phyloP scores from a whole-genome alignment of 1,140 invertebrate species.

The Zophobas atratus region DNA sequence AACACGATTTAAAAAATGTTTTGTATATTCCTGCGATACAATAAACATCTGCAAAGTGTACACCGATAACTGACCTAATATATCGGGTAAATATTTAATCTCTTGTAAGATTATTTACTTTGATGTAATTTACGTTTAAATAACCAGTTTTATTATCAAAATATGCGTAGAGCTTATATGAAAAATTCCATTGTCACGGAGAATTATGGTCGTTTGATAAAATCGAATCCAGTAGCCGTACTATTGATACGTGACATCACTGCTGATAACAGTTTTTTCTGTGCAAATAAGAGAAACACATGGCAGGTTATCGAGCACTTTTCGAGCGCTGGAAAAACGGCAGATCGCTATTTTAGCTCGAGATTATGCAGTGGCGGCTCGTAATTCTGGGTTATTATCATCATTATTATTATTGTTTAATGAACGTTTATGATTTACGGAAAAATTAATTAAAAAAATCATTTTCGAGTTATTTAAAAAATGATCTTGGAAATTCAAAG shows the following conservation, averaged over 20 bases:
- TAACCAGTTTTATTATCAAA: slow-evolving; percentile 43
- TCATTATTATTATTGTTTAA: too few relatives aligned
- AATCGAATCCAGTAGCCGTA: slow-evolving; percentile 28
- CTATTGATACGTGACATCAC: slow-evolving; percentile 18
- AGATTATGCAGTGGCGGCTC: too few relatives aligned
- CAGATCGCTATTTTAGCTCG: too few relatives aligned
- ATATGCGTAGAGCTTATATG: slow-evolving; percentile 34
- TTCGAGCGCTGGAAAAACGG: background rate
- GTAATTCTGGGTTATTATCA: too few relatives aligned
- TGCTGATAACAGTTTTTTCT: slow-evolving; percentile 12
- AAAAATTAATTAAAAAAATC: too few relatives aligned
- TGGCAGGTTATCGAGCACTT: slow-evolving; percentile 17
- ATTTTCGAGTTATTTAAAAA: too few relatives aligned
- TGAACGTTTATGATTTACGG: too few relatives aligned
- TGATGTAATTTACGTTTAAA: slow-evolving; percentile 42
- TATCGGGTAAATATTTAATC: slow-evolving; percentile 43
- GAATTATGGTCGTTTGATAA: slow-evolving; percentile 32
- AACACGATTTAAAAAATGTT: slow-evolving; percentile 38
- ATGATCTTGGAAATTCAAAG: too few relatives aligned
- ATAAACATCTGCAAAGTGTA: slow-evolving; percentile 42
- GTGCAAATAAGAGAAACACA: slow-evolving; percentile 16
- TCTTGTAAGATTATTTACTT: slow-evolving; percentile 43
- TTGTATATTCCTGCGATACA: slow-evolving; percentile 28
- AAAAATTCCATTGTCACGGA: slow-evolving; percentile 37
- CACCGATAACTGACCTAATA: slow-evolving; percentile 40